Conservation (phyloP, 2,888 invertebrate species). For the Trichogramma evanescens region DNA sequence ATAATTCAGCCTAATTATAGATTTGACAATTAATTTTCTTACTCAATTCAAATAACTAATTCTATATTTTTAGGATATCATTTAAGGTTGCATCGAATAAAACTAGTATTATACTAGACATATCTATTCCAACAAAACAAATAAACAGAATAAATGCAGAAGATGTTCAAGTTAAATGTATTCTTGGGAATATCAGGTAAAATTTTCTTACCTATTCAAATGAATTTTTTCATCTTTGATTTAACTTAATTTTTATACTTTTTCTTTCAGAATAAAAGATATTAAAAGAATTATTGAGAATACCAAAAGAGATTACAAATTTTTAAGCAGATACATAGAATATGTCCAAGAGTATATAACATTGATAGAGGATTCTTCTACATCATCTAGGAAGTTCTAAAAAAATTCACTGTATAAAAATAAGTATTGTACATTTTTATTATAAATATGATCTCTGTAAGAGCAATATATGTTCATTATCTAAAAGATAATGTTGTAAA, state of each 20-base stretch:
- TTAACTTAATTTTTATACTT: not conserved
- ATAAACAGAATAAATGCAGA: constrained; percentile 30
- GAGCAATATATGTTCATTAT: not conserved
- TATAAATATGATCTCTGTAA: not conserved
- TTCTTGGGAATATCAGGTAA: constrained; percentile 36
- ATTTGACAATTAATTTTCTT: not conserved
- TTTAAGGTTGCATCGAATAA: constrained; percentile 29
- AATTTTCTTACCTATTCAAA: not conserved
- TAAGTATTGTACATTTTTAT: not conserved
- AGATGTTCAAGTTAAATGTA: constrained; percentile 30
- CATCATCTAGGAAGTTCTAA: not conserved
- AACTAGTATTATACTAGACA: constrained; percentile 31
- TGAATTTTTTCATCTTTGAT: constrained; percentile 1
- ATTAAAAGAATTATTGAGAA: constrained; percentile 34
- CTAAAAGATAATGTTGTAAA: too few relatives aligned
- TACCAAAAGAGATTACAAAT: constrained; percentile 33
- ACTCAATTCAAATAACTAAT: constrained; percentile 4
- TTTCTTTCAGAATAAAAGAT: constrained; percentile 29
- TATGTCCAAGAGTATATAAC: constrained; percentile 36
- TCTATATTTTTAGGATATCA: constrained; percentile 29
- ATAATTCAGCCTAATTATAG: not conserved
- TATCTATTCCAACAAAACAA: constrained; percentile 30
- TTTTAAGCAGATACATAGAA: constrained; percentile 33
- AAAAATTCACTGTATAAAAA: not conserved
- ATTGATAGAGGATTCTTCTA: constrained; percentile 28